phyloP scores from a whole-genome alignment of 2,888 invertebrate species.

The Drosophila anceps region DNA sequence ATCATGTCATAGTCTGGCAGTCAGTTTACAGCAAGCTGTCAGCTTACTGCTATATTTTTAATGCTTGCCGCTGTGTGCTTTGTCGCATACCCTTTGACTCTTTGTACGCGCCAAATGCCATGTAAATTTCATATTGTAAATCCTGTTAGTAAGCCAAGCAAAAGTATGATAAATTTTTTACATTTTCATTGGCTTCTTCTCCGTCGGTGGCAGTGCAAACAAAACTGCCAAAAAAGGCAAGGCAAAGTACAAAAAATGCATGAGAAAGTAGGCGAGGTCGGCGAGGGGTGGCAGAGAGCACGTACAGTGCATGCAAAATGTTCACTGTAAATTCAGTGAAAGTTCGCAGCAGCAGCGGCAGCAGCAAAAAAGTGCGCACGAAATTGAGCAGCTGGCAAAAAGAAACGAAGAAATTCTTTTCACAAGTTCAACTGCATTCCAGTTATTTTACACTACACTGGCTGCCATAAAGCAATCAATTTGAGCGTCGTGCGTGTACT shows the following conservation, averaged over 20 bases:
- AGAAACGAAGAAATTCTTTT: slow-evolving; percentile 47
- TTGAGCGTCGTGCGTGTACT: slow-evolving; percentile 35
- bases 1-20: slow-evolving; percentile 9
- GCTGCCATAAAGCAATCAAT: slow-evolving; percentile 76
- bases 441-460: slow-evolving; percentile 44
- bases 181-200: slow-evolving; percentile 53
- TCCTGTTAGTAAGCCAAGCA: slow-evolving; percentile 60
- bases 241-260: slow-evolving; percentile 52
- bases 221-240: slow-evolving; percentile 40
- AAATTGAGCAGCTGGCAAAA: slow-evolving; percentile 54
- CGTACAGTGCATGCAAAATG: slow-evolving; percentile 24
- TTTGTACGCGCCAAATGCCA: slow-evolving; percentile 31
- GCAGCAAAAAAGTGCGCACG: slow-evolving; percentile 34
- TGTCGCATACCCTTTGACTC: slow-evolving; percentile 22
- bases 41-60: slow-evolving; percentile 16
- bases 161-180: slow-evolving; percentile 62
- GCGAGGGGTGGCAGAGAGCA: background rate
- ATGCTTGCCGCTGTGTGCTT: slow-evolving; percentile 4
- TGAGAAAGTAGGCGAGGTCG: slow-evolving; percentile 28
- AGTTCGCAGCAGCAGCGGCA: slow-evolving; percentile 23
- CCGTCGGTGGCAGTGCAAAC: slow-evolving; percentile 53
- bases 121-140: slow-evolving; percentile 67
- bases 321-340: slow-evolving; percentile 44
- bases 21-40: background rate
- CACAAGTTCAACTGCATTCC: slow-evolving; percentile 45